phyloP scores from a whole-genome alignment of 2,113 vertebrate species.

The Tragelaphus strepsiceros region DNA sequence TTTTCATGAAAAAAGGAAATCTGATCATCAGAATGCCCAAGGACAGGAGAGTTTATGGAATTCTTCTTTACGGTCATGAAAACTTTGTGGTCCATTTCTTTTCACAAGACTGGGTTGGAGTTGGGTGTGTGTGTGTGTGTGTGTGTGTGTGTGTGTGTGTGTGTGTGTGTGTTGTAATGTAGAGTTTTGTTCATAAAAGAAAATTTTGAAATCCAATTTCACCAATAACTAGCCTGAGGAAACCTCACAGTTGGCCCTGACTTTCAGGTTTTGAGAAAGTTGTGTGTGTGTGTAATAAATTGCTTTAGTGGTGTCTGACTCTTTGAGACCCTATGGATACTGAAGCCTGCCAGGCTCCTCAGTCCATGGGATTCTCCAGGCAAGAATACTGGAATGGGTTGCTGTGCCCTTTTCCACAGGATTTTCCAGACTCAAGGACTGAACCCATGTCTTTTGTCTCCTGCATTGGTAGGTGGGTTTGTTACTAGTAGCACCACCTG shows the following conservation, averaged over 20 bases:
- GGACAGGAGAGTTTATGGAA: background rate
- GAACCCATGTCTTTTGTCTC: background rate
- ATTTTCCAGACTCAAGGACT: background rate
- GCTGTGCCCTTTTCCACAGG: background rate
- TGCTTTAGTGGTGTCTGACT: background rate
- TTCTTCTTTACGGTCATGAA: background rate
- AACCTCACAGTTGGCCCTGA: background rate
- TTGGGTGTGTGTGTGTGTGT: background rate
- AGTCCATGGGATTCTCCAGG: background rate
- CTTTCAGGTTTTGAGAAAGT: background rate
- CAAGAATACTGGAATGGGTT: background rate
- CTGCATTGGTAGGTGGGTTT: background rate
- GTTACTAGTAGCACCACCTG: background rate
- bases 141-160: background rate
- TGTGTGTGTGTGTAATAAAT: background rate
- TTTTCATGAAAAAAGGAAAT: background rate
- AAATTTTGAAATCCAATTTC: background rate
- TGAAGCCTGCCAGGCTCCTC: background rate
- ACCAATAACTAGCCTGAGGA: background rate
- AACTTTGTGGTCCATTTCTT: background rate
- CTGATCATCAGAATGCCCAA: background rate
- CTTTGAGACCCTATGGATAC: background rate
- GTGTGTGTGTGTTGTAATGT: background rate
- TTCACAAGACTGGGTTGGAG: background rate
- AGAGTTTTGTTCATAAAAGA: background rate